These are phyloP conservation scores for Clytia hemisphaerica DNA, from an alignment of 30 jellyfish, hydroid and myxozoan genomes.

Conservation along the genomic window DNA sequence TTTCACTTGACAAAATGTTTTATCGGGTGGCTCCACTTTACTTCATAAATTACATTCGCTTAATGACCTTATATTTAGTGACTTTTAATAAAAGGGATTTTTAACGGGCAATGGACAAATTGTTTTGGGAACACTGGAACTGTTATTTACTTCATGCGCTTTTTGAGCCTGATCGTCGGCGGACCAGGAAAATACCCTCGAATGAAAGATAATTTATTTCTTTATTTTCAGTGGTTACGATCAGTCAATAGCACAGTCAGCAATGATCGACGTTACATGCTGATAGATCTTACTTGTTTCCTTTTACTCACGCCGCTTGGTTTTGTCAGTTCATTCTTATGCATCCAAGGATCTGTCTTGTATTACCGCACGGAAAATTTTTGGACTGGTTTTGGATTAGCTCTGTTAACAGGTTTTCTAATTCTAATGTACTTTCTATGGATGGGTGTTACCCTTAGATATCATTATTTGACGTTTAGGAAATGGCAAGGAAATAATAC, in stretches of 20 bases:
- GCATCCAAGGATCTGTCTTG: conserved; percentile 70
- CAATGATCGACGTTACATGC: conserved; percentile 54
- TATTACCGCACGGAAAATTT: conserved; percentile 47
- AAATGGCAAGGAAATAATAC: conserved; percentile 68
- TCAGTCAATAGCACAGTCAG: conserved; percentile 25
- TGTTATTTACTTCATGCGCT: too few species aligned
- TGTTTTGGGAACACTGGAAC: too few species aligned
- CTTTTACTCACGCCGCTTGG: conserved; percentile 77
- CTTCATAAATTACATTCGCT: too few species aligned
- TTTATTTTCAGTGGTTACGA: conserved; percentile 40
- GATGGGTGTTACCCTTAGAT: conserved; percentile 66
- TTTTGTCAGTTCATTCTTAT: conserved; percentile 63
- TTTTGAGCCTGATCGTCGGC: too few species aligned
- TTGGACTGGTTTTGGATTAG: conserved; percentile 95
- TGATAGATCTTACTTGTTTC: conserved; percentile 56
- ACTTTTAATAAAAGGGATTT: too few species aligned
- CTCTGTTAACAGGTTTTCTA: conserved; percentile 66
- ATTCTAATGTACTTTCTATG: conserved; percentile 59
- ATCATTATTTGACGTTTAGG: conserved; percentile 47
- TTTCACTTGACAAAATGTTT: too few species aligned
- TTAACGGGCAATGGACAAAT: too few species aligned
- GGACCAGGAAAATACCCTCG: not conserved
- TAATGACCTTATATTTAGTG: too few species aligned
- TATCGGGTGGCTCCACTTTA: too few species aligned
- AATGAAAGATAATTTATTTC: too few species aligned